A percentile compares a stretch with the other conserved stretches of the same genome.
Conservation (phyloP, 2,888 invertebrate species). For the Melanchra persicariae region DNA sequence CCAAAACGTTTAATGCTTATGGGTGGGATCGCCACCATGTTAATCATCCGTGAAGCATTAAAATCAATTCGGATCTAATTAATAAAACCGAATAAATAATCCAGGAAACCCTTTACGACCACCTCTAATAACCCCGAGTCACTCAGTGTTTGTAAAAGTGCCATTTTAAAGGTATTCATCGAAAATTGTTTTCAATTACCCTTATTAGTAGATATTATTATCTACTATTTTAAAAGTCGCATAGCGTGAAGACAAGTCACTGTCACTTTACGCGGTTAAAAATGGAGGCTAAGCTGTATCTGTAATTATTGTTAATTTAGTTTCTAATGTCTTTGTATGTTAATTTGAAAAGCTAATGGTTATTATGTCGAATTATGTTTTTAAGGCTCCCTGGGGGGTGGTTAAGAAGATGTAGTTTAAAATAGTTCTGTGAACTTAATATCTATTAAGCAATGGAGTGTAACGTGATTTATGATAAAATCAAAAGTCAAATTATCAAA, state of each 20-base stretch:
- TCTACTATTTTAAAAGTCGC: slow-evolving; percentile 15
- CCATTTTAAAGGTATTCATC: not conserved
- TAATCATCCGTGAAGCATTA: no score
- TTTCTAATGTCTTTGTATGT: slow-evolving; percentile 12
- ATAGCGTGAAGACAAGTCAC: slow-evolving; percentile 1
- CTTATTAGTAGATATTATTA: slow-evolving; percentile 38
- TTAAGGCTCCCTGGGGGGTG: slow-evolving; percentile 4
- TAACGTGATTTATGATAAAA: not conserved
- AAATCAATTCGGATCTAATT: no score
- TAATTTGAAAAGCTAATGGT: slow-evolving; percentile 29
- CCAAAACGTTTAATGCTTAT: no score
- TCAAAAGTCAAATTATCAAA: no score
- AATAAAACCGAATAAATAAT: no score
- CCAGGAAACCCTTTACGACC: no score
- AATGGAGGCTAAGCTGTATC: slow-evolving; percentile 9
- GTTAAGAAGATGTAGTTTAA: not conserved
- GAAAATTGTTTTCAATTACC: slow-evolving; percentile 22
- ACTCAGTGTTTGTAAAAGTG: no score
- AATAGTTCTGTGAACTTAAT: slow-evolving; percentile 2
- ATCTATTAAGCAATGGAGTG: no score
- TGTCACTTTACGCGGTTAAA: slow-evolving; percentile 13
- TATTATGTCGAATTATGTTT: slow-evolving; percentile 13
- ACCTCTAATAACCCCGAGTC: no score
- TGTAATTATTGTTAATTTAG: slow-evolving; percentile 21
- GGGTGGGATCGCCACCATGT: no score